A percentile compares a stretch with the other conserved stretches of the same genome.
phyloP scores from a whole-genome alignment of 2,113 vertebrate species.

The Polyodon spathula region DNA sequence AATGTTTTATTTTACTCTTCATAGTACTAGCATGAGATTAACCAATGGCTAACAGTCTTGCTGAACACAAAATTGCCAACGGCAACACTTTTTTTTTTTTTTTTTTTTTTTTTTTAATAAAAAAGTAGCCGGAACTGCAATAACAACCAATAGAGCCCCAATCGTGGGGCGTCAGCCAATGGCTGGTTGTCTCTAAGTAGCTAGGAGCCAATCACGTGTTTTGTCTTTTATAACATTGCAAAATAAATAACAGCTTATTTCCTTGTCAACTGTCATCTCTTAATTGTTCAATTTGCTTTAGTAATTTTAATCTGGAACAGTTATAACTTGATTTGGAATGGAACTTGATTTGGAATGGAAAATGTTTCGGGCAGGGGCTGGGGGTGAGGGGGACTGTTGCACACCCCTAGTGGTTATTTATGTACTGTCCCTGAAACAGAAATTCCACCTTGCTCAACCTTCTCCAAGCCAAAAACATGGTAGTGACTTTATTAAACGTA shows the following conservation, averaged over 20 bases:
- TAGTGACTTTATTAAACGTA: too few species aligned
- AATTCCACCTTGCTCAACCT: too few species aligned
- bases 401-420: too few species aligned
- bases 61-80: neutral
- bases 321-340: too few species aligned
- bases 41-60: constrained; percentile 5
- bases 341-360: too few species aligned
- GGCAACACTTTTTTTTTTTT: constrained; percentile 1
- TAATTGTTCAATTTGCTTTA: constrained; percentile 12
- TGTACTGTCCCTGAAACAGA: too few species aligned
- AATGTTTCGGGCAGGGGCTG: too few species aligned
- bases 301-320: too few species aligned
- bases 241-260: constrained; percentile 31
- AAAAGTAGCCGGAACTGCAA: constrained; percentile 28
- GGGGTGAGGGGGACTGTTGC: too few species aligned
- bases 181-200: constrained; percentile 40
- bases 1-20: constrained; percentile 13
- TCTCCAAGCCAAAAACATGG: too few species aligned
- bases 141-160: neutral
- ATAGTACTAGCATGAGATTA: constrained; percentile 15
- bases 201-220: constrained; percentile 25
- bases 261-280: constrained; percentile 18
- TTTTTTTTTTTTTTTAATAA: too few species aligned
- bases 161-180: neutral
- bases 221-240: constrained; percentile 43